Conservation (phyloP, 2,888 invertebrate species). For the Unio pictorum region DNA sequence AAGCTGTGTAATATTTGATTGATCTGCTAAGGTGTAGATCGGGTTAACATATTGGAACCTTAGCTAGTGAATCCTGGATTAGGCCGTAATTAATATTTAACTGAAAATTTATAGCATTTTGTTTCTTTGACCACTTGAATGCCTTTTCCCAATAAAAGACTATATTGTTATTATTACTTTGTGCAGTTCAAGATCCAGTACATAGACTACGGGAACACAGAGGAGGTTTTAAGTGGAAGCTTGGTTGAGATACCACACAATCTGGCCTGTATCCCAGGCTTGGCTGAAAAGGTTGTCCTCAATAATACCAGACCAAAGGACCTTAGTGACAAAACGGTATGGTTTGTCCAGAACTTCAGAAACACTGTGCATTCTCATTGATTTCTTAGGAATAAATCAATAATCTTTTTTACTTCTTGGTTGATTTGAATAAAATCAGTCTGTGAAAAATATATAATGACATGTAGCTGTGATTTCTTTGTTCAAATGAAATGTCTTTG, state of each 20-base stretch:
- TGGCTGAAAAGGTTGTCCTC: constrained; percentile 53
- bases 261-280: constrained; percentile 44
- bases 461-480: too few species aligned
- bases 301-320: constrained; percentile 52
- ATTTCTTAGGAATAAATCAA: not conserved
- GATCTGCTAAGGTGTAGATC: too few species aligned
- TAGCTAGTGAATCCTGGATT: too few species aligned
- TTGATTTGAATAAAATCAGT: too few species aligned
- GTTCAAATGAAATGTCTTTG: too few species aligned
- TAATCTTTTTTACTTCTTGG: not conserved
- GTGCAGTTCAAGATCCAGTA: constrained; percentile 62
- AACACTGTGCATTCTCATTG: not conserved
- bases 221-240: constrained; percentile 44
- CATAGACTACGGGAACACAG: constrained; percentile 64
- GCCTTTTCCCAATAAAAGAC: too few species aligned
- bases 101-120: too few species aligned
- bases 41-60: too few species aligned
- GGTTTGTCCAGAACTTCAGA: not conserved
- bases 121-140: too few species aligned
- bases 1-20: too few species aligned
- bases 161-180: not conserved
- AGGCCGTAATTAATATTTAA: too few species aligned
- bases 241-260: constrained; percentile 57
- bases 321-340: constrained; percentile 49
- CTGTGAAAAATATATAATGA: too few species aligned